Base-by-base conservation (phyloP, 2,888 invertebrate species). In the Drosophila paramelanica region DNA sequence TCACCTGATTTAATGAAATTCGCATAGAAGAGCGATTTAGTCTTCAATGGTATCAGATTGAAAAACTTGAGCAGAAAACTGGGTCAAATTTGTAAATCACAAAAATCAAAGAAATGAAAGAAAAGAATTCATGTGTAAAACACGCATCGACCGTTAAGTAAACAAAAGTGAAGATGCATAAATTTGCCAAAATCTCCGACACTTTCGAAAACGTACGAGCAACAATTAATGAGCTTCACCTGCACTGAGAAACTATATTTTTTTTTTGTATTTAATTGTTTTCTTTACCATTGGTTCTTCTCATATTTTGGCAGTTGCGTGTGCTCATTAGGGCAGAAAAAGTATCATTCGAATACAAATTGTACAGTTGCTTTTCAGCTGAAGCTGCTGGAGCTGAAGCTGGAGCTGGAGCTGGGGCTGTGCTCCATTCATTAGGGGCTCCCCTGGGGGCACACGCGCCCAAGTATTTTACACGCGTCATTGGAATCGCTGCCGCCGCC, bases 381-480 rank as follows among this genome's bases (percentile, higher is more conserved):
- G 39, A 45, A 36, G 49, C n/a, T 27, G 47, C n/a, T 20, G 42
- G 11, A 39, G 55, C 60, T 47, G 38, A 17, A 20, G 33, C 58
- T 42, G 3, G 20, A 20, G 20, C 20, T 23, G 23, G 23, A 23
- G 23, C 23, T 23, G 17, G 17, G 17, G 17, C 17, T 17, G 17
- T 17, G 51, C 51, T 46, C 52, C 78, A 76, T 76, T 76, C 75
- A 76, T 76, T 76, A 76, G 68, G 36, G 31, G 36, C 64, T 56
- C 61, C 61, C 78, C 73, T 49, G 73, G 73, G 72, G 73, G 42
- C 56, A 67, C 73, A 77, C 73, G 78, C 78, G 67, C 47, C 64
- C 41, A 53, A 67, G 17, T 41, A 64, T 60, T 74, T 78, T 77
- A 78, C 75, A 78, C 66, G 79, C 75, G 70, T 74, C 75, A 77